A percentile compares a stretch with the other conserved stretches of the same genome.
Evolutionary conservation across 2,888 invertebrate genomes (phyloP).

Genomic region (Phaedon cochleariae): DNA sequence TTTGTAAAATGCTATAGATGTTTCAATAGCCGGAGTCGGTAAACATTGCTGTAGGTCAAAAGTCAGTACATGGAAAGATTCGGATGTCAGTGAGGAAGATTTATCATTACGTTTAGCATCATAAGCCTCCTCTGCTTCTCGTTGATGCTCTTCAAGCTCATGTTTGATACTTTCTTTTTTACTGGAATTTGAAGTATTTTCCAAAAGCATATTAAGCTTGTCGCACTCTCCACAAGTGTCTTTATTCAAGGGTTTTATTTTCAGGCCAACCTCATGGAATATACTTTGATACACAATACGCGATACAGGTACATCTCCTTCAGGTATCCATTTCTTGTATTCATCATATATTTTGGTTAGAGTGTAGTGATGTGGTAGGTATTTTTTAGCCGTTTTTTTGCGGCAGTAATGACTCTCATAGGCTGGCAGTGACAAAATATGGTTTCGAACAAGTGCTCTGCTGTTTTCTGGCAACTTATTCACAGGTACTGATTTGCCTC

Average conservation of each 20-base stretch:
- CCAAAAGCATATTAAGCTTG: conserved; percentile 8
- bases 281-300: conserved; percentile 13
- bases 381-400: neutral
- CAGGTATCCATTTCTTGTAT: conserved; percentile 1
- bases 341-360: conserved; percentile 3
- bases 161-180: neutral
- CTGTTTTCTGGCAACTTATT: conserved; percentile 16
- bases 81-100: too few species aligned
- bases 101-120: conserved; percentile 1
- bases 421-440: conserved; percentile 9
- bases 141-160: conserved; percentile 13
- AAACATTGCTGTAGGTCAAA: conserved; percentile 44
- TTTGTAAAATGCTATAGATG: conserved; percentile 49
- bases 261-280: conserved; percentile 13
- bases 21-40: conserved; percentile 45
- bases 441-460: neutral
- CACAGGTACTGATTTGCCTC: neutral
- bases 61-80: neutral
- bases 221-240: conserved; percentile 27
- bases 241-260: conserved; percentile 23
- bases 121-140: conserved; percentile 21
- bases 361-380: neutral
- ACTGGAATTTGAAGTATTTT: neutral
- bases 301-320: conserved; percentile 6
- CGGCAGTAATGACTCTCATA: neutral